Conservation (phyloP, 1,140 invertebrate species). For the Coptotermes formosanus region DNA sequence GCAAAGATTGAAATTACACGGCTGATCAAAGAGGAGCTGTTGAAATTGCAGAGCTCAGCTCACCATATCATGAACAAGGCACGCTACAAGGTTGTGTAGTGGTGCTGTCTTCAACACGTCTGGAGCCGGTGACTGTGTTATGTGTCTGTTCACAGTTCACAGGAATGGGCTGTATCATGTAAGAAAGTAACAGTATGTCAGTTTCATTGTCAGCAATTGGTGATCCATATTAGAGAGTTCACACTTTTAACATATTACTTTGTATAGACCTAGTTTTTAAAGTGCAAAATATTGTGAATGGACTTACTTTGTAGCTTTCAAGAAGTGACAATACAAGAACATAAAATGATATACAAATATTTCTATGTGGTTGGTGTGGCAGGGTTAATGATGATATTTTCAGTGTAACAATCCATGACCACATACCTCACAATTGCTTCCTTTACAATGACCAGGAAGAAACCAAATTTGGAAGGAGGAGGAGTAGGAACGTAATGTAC, state of each 20-base stretch:
- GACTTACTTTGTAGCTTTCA: not conserved
- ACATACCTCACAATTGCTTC: not conserved
- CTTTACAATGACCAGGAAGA: not conserved
- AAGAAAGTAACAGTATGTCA: too few species aligned
- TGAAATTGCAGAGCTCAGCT: conserved; percentile 85
- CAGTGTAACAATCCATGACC: not conserved
- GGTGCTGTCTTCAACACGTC: not conserved
- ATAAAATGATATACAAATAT: not conserved
- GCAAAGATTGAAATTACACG: conserved; percentile 98
- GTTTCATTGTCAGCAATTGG: not conserved
- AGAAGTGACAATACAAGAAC: not conserved
- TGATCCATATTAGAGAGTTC: not conserved
- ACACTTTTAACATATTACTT: not conserved
- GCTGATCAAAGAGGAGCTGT: conserved; percentile 95
- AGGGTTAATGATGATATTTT: not conserved
- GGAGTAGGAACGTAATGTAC: too few species aligned
- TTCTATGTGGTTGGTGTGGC: not conserved
- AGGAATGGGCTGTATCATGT: too few species aligned
- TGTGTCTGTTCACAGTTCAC: too few species aligned
- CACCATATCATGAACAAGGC: conserved; percentile 88
- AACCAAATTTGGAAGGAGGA: not conserved
- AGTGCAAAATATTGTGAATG: not conserved
- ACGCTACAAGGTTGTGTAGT: conserved; percentile 91
- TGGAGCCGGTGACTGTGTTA: not conserved
- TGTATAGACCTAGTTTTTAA: not conserved